A percentile compares a stretch with the other conserved stretches of the same genome.
These are phyloP conservation scores for Ara ararauna DNA, from an alignment of 2,797 vertebrate species.

Conservation along the genomic window DNA sequence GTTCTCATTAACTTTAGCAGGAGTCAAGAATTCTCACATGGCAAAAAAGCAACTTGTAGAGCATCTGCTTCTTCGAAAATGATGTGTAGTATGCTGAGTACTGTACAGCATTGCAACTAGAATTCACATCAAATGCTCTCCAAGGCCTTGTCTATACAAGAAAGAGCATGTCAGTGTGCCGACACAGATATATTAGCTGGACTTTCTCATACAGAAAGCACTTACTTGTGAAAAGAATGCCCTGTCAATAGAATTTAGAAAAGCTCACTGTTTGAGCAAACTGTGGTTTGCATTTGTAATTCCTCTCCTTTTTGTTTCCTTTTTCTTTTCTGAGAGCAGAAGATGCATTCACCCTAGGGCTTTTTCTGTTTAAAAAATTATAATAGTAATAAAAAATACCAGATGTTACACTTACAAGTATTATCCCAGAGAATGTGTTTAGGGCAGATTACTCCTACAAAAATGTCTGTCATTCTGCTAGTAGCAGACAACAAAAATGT, in stretches of 20 bases:
- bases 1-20: neutral
- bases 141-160: neutral
- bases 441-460: neutral
- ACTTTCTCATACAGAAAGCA: neutral
- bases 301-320: neutral
- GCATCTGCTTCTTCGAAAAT: neutral
- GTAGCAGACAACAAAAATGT: neutral
- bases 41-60: neutral
- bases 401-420: neutral
- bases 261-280: neutral
- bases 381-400: neutral
- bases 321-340: neutral
- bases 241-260: neutral
- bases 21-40: neutral
- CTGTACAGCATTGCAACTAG: neutral
- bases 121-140: neutral
- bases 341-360: neutral
- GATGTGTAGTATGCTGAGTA: neutral
- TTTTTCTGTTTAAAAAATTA: neutral
- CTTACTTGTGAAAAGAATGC: neutral
- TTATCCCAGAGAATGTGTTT: neutral
- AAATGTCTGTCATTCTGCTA: neutral
- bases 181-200: neutral
- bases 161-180: neutral
- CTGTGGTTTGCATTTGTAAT: rapidly evolving